Base-by-base conservation (phyloP, 2,113 vertebrate genomes). In the Cepphus grylle region DNA sequence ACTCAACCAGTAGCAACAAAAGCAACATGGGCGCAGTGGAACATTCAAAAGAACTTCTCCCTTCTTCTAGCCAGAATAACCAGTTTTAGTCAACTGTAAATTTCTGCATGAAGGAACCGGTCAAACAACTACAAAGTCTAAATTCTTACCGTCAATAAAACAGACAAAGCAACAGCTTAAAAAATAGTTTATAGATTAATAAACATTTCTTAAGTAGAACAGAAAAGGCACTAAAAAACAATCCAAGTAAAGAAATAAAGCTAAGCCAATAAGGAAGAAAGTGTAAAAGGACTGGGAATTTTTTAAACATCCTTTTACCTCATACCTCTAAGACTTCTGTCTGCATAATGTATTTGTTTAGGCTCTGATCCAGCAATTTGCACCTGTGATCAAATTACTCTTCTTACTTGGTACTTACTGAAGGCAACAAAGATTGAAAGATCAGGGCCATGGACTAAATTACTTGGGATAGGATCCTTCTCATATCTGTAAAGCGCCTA, bases 401-500 rank as follows among this genome's bases (percentile, higher is more conserved):
- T 38, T 74, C 78, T 71, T 66, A 65, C 1, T 8, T 69, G 30
- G 25, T 67, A 81, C 56, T 83, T 49, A 87, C 27, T 84, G 40
- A 88, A 91, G 34, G 78, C 45, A 94, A 89, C 18, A 85, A 77
- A 94, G 83, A 91, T 15, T 1, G 0, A 84, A 93, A 61, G 70
- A 94, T 50, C 84, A 94, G 86, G 81, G 77, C 77, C 65, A 87
- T 6, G 7, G 8, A 65, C 62, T 83, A 91, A 53, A 82, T 73
- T 70, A 92, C 55, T 89, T 82, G 50, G n/a, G 59, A 73, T n/a
- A 77, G 32, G 56, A 94, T 65, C 62, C 53, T 91, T 89, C 81
- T 94, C 81, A 96, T 97, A 97, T 95, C 97, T 97, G 97, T 97
- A 97, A 96, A 97, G 95, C 94, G 91, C 96, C 95, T 97, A 96